phyloP scores from a whole-genome alignment of 2,113 vertebrate genomes.

The Forbesichthys agassizii region DNA sequence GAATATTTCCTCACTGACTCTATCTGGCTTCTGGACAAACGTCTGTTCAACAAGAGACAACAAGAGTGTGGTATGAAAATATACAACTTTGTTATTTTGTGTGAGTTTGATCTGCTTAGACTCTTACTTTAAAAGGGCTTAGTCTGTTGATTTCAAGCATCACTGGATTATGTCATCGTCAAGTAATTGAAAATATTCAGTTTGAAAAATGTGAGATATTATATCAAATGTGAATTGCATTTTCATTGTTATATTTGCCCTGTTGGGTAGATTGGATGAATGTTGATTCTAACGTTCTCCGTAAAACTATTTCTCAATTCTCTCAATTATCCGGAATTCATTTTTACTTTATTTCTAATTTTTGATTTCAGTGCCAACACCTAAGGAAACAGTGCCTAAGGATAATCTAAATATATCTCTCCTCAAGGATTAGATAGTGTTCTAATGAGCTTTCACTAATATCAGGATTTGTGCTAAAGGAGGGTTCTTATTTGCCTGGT shows the following conservation, averaged over 20 bases:
- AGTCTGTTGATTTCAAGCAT: neutral
- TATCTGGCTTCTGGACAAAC: conserved; percentile 3
- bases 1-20: conserved; percentile 35
- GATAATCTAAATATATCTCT: conserved; percentile 71
- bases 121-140: neutral
- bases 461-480: conserved; percentile 46
- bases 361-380: conserved; percentile 50
- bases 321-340: neutral
- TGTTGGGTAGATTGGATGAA: too few species aligned
- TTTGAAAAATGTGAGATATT: too few species aligned
- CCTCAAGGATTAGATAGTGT: conserved; percentile 65
- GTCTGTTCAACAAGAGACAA: conserved; percentile 29
- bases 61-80: conserved; percentile 49
- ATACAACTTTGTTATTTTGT: conserved; percentile 17
- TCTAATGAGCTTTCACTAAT: conserved; percentile 72
- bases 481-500: conserved; percentile 1
- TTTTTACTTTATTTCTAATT: conserved; percentile 22
- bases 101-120: neutral
- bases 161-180: too few species aligned
- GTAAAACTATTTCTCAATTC: neutral
- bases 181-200: too few species aligned
- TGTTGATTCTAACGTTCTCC: neutral
- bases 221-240: too few species aligned
- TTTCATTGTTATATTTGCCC: too few species aligned
- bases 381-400: conserved; percentile 28